Evolutionary conservation across 2,797 vertebrate species (phyloP), one percentile per base, ranked within the genome.

Genomic region (Sternarchorhynchus goeldii): DNA sequence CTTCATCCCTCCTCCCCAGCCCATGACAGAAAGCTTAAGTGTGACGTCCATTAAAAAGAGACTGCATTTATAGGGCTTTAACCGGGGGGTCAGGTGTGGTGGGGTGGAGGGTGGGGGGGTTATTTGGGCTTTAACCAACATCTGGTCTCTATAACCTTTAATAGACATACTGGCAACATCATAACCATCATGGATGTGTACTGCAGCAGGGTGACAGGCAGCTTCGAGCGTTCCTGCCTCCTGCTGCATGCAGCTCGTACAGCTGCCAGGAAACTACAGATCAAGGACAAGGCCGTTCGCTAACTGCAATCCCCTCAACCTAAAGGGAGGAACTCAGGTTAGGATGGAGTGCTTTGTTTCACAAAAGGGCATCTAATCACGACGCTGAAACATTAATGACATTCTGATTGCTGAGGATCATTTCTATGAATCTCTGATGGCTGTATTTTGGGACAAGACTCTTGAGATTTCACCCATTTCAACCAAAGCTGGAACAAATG

Each of bases 351-450:
- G 53, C 57, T 53, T 64, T 76, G 69, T 69, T 60, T 32, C 39
- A 31, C 32, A 76, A 73, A 50, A 80, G 73, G 71, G 20, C 39
- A 75, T 75, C 76, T 29, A 81, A 77, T 80, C 57, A 78, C 59
- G 67, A 74, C 58, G 64, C 25, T 77, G 45, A 83, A 81, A 78
- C 73, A 59, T 79, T 80, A 57, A 76, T 59, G 62, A 32, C 64
- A 63, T 62, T 57, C 66, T 80, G 41, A 84, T 76, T 67, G 66
- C 62, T 71, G 71, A 75, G 31, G 59, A 79, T 80, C n/a, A 83
- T 83, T 83, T 79, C 31, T 66, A 62, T 81, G 41, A 79, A 81
- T 81, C 60, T 81, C 86, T 85, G 55, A 87, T 85, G 71, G 79
- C 36, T 25, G n/a, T 57, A 76, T 86, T 85, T 79, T 84, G 45